Conservation (phyloP, 1,140 invertebrate species). For the Drosophila lowei region DNA sequence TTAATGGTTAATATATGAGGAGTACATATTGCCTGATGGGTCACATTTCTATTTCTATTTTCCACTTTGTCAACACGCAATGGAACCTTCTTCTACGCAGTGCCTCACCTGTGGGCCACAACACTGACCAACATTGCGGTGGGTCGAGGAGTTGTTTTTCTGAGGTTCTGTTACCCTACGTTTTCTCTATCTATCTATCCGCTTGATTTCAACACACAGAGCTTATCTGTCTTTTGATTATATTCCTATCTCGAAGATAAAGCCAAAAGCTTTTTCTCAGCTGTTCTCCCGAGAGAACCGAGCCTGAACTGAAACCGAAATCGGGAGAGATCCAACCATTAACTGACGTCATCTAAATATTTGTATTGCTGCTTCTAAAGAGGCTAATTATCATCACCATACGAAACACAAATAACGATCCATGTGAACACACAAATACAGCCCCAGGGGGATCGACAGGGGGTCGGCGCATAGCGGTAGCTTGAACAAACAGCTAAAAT, state of each 20-base stretch:
- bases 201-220: conserved; percentile 2
- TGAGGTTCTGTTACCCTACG: conserved; percentile 1
- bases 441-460: conserved; percentile 24
- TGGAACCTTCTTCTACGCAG: conserved; percentile 21
- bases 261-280: conserved; percentile 31
- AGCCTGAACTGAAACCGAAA: conserved; percentile 4
- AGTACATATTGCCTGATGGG: not conserved
- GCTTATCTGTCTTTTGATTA: conserved; percentile 33
- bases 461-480: conserved; percentile 23
- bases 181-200: not conserved
- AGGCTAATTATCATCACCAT: conserved; percentile 39
- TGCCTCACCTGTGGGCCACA: conserved; percentile 61
- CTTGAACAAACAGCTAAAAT: not conserved
- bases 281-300: conserved; percentile 10
- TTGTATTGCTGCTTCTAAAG: conserved; percentile 6
- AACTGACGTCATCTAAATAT: conserved; percentile 32
- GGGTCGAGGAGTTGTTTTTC: conserved; percentile 4
- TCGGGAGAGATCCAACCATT: conserved; percentile 17
- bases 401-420: conserved; percentile 31
- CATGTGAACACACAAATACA: conserved; percentile 8
- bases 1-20: conserved; percentile 1
- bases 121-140: conserved; percentile 57
- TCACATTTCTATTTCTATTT: not conserved
- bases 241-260: conserved; percentile 32
- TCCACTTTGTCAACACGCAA: not conserved